Conservation (phyloP, 2,113 vertebrate genomes). For the Anser brachyrhynchus region DNA sequence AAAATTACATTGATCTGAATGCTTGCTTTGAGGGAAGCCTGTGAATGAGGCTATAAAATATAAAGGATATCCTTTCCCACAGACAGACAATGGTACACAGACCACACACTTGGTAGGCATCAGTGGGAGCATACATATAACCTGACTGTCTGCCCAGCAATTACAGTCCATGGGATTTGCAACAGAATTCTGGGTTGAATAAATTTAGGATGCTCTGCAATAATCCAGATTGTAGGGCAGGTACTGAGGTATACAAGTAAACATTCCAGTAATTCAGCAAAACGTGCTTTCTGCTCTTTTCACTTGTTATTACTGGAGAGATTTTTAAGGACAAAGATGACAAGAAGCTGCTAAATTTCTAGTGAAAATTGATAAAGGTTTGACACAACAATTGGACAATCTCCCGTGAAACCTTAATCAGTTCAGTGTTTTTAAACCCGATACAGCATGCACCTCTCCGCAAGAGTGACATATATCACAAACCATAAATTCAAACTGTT, state of each 20-base stretch:
- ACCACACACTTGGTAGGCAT: not conserved
- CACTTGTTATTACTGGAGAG: not conserved
- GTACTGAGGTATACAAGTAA: not conserved
- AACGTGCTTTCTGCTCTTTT: not conserved
- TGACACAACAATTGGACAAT: not conserved
- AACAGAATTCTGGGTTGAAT: not conserved
- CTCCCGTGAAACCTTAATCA: not conserved
- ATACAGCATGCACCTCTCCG: not conserved
- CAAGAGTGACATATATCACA: not conserved
- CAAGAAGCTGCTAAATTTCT: not conserved
- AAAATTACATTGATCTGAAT: not conserved
- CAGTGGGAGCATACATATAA: not conserved
- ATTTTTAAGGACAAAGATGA: not conserved
- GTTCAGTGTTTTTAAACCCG: not conserved
- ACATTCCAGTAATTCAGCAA: not conserved
- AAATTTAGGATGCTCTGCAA: not conserved
- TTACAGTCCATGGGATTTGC: not conserved
- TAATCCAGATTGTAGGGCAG: not conserved
- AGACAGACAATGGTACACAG: not conserved
- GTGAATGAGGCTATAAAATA: not conserved
- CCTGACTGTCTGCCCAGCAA: not conserved
- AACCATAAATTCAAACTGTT: not conserved
- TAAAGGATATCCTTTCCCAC: not conserved
- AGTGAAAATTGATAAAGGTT: not conserved
- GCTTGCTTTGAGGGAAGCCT: not conserved